Conservation (phyloP, 2,888 invertebrate genomes). For the Smittia aterrima region DNA sequence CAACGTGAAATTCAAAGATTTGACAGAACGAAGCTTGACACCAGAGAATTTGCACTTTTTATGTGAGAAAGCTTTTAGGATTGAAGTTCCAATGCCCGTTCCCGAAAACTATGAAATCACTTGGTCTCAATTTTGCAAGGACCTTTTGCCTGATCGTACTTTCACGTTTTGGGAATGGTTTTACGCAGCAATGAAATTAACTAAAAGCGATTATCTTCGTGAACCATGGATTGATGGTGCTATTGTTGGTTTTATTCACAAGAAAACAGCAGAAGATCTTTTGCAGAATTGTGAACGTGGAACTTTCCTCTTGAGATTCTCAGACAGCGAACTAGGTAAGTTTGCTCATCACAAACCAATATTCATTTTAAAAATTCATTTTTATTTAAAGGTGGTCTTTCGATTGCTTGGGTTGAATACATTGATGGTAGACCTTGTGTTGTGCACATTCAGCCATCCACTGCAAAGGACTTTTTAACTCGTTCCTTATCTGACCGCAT, state of each 20-base stretch:
- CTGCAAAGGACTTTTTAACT: slow-evolving; percentile 87
- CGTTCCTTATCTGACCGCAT: slow-evolving; percentile 88
- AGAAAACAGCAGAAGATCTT: slow-evolving; percentile 85
- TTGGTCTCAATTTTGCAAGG: slow-evolving; percentile 93
- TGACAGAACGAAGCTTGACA: slow-evolving; percentile 82
- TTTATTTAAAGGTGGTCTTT: slow-evolving; percentile 64
- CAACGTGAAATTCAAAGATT: slow-evolving; percentile 85
- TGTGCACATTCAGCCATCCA: slow-evolving; percentile 89
- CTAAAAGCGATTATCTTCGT: slow-evolving; percentile 87
- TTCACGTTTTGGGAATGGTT: slow-evolving; percentile 99
- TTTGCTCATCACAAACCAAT: neutral
- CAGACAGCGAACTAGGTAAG: slow-evolving; percentile 80
- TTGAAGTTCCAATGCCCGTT: slow-evolving; percentile 42
- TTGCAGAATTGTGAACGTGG: slow-evolving; percentile 73
- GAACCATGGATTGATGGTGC: slow-evolving; percentile 88
- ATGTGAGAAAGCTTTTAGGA: slow-evolving; percentile 58
- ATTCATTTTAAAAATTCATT: slow-evolving; percentile 42
- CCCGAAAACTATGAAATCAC: slow-evolving; percentile 57
- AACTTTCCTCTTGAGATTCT: slow-evolving; percentile 92
- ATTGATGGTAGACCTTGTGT: slow-evolving; percentile 56
- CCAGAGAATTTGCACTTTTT: slow-evolving; percentile 88
- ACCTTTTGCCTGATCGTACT: slow-evolving; percentile 83
- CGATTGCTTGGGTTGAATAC: slow-evolving; percentile 85
- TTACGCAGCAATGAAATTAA: slow-evolving; percentile 95
- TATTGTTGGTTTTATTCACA: slow-evolving; percentile 93